These are phyloP conservation scores for Cephalopterus ornatus DNA, from an alignment of 2,113 vertebrate species.

Conservation along the genomic window DNA sequence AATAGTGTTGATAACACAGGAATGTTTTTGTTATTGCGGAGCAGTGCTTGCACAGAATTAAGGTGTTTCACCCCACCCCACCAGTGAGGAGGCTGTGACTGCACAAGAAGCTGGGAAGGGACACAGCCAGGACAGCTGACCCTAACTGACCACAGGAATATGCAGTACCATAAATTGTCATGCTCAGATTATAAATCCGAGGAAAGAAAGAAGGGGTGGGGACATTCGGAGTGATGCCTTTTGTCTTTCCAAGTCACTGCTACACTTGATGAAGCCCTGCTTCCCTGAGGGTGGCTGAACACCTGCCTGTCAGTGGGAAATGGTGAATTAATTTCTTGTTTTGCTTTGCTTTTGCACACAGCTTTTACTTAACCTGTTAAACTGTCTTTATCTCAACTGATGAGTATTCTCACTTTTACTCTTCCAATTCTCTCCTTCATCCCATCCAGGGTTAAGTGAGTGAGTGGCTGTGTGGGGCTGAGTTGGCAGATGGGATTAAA, in stretches of 20 bases:
- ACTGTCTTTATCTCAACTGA: not conserved
- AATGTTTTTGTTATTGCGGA: not conserved
- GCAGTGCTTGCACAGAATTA: not conserved
- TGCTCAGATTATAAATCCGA: not conserved
- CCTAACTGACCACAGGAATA: not conserved
- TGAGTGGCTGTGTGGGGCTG: not conserved
- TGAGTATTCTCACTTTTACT: not conserved
- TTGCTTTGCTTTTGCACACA: not conserved
- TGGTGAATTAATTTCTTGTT: not conserved
- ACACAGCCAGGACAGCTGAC: not conserved
- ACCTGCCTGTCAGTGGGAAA: not conserved
- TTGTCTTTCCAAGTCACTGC: not conserved
- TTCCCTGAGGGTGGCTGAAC: not conserved
- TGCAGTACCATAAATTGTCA: not conserved
- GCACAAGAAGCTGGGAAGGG: not conserved
- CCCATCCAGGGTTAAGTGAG: not conserved
- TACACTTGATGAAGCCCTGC: not conserved
- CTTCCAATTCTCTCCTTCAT: accelerated
- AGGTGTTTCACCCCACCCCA: not conserved
- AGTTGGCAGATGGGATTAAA: not conserved
- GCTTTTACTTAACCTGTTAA: not conserved
- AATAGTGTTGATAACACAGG: not conserved
- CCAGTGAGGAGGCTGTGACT: not conserved
- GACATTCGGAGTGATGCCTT: not conserved
- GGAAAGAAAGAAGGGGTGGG: not conserved